Percentiles rank a stretch among this genome's conserved stretches.
These are phyloP conservation scores for Trichopria drosophilae DNA, from an alignment of 2,888 invertebrate genomes.

Conservation along the genomic window DNA sequence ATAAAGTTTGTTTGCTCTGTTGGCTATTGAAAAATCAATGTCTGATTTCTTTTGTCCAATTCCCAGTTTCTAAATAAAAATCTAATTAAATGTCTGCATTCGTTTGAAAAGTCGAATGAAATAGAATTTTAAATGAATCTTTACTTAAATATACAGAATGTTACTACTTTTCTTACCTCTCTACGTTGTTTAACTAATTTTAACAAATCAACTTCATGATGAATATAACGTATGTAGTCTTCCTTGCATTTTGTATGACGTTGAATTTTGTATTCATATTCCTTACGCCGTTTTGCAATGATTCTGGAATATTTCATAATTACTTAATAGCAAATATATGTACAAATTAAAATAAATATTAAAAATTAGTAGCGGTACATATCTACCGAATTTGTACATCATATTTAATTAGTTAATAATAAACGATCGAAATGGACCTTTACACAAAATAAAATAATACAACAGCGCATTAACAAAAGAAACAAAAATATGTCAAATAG, in stretches of 20 bases:
- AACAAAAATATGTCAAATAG: too few relatives aligned
- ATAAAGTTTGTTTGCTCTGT: slow-evolving; percentile 74
- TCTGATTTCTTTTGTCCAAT: slow-evolving; percentile 67
- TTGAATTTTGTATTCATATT: slow-evolving; percentile 74
- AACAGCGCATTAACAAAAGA: too few relatives aligned
- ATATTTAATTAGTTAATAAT: too few relatives aligned
- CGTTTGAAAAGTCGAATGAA: slow-evolving; percentile 1
- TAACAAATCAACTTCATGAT: slow-evolving; percentile 71
- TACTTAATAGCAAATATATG: too few relatives aligned
- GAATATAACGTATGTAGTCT: slow-evolving; percentile 71
- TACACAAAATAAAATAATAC: too few relatives aligned
- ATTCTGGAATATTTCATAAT: too few relatives aligned
- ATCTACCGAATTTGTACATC: too few relatives aligned
- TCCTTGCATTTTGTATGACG: slow-evolving; percentile 69
- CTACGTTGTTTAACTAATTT: slow-evolving; percentile 68
- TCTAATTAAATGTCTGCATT: slow-evolving; percentile 12
- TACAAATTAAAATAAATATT: too few relatives aligned
- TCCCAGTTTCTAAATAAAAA: slow-evolving; percentile 56
- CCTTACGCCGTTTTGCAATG: slow-evolving; percentile 70
- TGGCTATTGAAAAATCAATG: slow-evolving; percentile 71
- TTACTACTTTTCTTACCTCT: slow-evolving; percentile 50
- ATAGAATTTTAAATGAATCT: not conserved
- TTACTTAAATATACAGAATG: slow-evolving; percentile 1
- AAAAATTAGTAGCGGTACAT: too few relatives aligned
- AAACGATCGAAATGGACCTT: too few relatives aligned